phyloP scores from a whole-genome alignment of 2,797 vertebrate genomes.

The Mormyrus proboscirostris region DNA sequence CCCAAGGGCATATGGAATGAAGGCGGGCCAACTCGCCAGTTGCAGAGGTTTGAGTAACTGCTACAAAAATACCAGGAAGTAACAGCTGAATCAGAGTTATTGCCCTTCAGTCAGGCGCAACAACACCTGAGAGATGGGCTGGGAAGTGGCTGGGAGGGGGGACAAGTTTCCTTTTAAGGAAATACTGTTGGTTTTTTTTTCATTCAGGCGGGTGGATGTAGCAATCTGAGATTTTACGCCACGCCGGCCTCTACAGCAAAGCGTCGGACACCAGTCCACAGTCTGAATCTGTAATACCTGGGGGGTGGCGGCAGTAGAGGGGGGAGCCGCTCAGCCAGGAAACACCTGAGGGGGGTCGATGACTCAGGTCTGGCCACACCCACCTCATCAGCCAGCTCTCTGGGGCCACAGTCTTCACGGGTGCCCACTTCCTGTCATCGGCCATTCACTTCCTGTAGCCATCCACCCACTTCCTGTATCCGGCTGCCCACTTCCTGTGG shows the following conservation, averaged over 20 bases:
- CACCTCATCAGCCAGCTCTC: background rate
- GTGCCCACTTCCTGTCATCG: conserved; percentile 5
- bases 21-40: background rate
- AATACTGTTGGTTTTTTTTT: background rate
- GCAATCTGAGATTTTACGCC: background rate
- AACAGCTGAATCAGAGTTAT: conserved; percentile 1
- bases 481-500: background rate
- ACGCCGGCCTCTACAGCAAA: background rate
- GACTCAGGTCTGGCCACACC: background rate
- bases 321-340: background rate
- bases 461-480: conserved; percentile 2
- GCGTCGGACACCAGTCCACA: background rate
- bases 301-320: background rate
- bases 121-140: background rate
- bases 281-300: background rate
- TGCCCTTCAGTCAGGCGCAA: background rate
- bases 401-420: background rate
- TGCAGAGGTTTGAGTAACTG: background rate
- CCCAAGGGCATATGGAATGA: background rate
- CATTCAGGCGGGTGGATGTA: background rate
- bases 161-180: background rate
- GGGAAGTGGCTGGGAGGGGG: background rate
- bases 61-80: background rate
- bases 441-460: background rate
- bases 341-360: conserved; percentile 3